Base-by-base conservation (phyloP, 2,113 vertebrate species). In the Anguilla japonica region DNA sequence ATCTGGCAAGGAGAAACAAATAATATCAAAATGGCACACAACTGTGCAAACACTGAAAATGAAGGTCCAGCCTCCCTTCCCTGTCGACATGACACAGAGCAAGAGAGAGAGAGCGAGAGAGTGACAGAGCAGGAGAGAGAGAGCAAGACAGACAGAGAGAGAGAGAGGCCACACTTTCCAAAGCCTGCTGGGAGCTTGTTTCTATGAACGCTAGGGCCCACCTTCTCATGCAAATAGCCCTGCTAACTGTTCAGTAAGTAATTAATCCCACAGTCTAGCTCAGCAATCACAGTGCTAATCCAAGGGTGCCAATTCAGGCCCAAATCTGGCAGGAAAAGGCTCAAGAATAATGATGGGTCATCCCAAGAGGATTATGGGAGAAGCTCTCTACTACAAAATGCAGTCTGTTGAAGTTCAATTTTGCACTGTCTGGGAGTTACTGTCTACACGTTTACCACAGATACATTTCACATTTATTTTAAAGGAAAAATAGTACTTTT, bases 101-200 rank as follows among this genome's bases (percentile, higher is more conserved):
- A 14, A 53, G 50, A 53, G 50, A 53, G 81, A 46, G 84, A 71
- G 50, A 53, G 50, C 2, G 50, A 53, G 50, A 53, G 50, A 53
- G 50, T 11, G 50, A 53, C 8, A 53, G 11, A 79, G 26, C 87
- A 80, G 83, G 41, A 79, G 41, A 46, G 43, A 46, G 43, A 4
- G 75, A 46, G 43, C 43, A 8, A 46, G 43, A 46, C 5, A 46
- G 43, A 46, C 5, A 46, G 80, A 75, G 34, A 2, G 56, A 60
- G 26, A 88, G 83, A 85, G 41, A 82, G 41, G 75, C 16, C 79
- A 79, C 50, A 50, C 41, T 89, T 82, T 84, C 78, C 60, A 26
- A 57, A 80, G 67, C 81, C 84, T 53, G 46, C 78, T n/a, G 78
- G 80, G 82, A 85, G 84, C 83, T 89, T 84, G 82, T 88, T 90